Conservation (phyloP, 2,113 vertebrate species). For the Tragelaphus strepsiceros region DNA sequence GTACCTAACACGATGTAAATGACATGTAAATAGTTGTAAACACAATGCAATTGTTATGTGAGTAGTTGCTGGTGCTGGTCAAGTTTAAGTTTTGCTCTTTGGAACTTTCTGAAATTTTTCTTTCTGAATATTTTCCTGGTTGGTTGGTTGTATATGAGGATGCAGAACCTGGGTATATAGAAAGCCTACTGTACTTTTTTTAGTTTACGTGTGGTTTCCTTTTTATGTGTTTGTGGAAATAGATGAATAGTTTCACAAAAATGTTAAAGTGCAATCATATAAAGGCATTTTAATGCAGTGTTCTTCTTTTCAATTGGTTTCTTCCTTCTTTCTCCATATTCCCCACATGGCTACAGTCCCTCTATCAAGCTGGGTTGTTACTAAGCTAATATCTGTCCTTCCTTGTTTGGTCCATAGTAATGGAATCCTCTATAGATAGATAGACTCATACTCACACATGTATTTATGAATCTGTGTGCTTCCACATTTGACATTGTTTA, state of each 20-base stretch:
- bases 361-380: background rate
- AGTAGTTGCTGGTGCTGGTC: background rate
- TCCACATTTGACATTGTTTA: background rate
- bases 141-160: background rate
- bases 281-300: background rate
- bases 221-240: background rate
- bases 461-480: background rate
- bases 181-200: background rate
- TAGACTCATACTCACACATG: background rate
- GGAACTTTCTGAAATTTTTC: background rate
- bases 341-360: fast-evolving
- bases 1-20: background rate
- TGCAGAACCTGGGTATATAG: background rate
- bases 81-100: background rate
- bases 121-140: background rate
- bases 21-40: background rate
- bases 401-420: background rate
- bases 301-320: background rate
- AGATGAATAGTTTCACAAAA: background rate
- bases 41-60: background rate
- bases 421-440: background rate
- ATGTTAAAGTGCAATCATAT: background rate
- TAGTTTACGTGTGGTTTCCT: background rate
- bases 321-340: background rate
- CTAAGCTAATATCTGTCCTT: background rate